phyloP scores from a whole-genome alignment of 2,113 vertebrate genomes.

The Leptosomus discolor region DNA sequence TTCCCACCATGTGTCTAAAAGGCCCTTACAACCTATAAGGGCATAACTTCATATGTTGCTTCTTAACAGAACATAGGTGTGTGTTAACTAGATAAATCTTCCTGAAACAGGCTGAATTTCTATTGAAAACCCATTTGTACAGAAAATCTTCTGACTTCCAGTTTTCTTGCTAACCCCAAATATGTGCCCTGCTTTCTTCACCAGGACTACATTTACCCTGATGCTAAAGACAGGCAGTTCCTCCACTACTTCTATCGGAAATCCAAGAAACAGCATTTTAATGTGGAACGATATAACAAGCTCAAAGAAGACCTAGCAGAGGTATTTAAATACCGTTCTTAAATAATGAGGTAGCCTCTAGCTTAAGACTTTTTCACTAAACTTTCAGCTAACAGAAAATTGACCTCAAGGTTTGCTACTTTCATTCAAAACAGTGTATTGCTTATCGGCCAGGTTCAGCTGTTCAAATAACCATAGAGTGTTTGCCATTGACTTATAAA shows the following conservation, averaged over 20 bases:
- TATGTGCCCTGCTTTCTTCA: neutral
- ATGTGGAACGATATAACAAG: conserved; percentile 85
- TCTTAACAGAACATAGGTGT: neutral
- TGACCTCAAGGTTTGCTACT: neutral
- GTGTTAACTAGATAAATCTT: neutral
- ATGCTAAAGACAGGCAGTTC: conserved; percentile 82
- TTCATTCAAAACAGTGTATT: neutral
- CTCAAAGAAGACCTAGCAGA: conserved; percentile 84
- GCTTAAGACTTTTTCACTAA: neutral
- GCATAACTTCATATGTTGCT: neutral
- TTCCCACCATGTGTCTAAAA: neutral
- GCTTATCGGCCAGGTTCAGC: neutral
- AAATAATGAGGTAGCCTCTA: neutral
- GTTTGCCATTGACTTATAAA: neutral
- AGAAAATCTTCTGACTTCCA: neutral
- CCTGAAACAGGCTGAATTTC: neutral
- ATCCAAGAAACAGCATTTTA: conserved; percentile 79
- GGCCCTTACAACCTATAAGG: neutral
- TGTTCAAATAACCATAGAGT: neutral
- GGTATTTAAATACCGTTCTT: conserved; percentile 68
- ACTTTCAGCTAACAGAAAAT: neutral
- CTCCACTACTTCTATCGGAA: conserved; percentile 87
- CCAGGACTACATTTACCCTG: conserved; percentile 90
- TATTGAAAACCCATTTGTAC: neutral
- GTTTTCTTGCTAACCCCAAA: neutral